These are phyloP conservation scores for Daktulosphaira vitifoliae DNA, from an alignment of 1,140 invertebrate genomes.

Conservation along the genomic window DNA sequence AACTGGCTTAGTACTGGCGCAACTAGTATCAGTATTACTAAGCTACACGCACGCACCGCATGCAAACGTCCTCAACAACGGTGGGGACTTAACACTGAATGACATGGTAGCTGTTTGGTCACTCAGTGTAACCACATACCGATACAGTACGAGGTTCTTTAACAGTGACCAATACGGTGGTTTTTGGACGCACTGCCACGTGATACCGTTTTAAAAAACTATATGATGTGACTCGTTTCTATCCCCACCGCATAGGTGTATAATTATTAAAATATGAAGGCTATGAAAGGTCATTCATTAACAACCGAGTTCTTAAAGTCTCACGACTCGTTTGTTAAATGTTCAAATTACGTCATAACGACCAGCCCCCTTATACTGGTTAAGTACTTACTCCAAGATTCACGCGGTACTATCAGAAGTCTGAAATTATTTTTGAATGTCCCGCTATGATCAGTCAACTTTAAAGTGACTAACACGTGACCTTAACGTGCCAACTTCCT, in stretches of 20 bases:
- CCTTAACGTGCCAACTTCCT: too few species aligned
- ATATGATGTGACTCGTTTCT: not conserved
- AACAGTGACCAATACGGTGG: not conserved
- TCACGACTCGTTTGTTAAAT: not conserved
- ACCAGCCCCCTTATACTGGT: not conserved
- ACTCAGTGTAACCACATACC: conserved; percentile 23
- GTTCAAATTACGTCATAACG: conserved; percentile 3
- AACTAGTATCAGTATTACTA: not conserved
- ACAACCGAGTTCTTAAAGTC: not conserved
- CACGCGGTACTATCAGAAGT: too few species aligned
- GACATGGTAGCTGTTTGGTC: too few species aligned
- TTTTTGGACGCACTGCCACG: conserved; percentile 15
- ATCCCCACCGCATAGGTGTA: not conserved
- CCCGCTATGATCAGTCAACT: too few species aligned
- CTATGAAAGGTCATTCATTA: conserved; percentile 27
- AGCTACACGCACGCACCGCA: not conserved
- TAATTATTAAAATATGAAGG: too few species aligned
- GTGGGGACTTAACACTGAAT: conserved; percentile 20
- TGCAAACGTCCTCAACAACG: not conserved
- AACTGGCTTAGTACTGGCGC: conserved; percentile 3
- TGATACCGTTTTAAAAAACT: too few species aligned
- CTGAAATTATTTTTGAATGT: too few species aligned
- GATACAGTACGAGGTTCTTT: not conserved
- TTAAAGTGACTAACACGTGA: too few species aligned
- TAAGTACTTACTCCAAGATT: too few species aligned